phyloP scores from a whole-genome alignment of 1,140 invertebrate genomes.

The Drosophila watanabei region DNA sequence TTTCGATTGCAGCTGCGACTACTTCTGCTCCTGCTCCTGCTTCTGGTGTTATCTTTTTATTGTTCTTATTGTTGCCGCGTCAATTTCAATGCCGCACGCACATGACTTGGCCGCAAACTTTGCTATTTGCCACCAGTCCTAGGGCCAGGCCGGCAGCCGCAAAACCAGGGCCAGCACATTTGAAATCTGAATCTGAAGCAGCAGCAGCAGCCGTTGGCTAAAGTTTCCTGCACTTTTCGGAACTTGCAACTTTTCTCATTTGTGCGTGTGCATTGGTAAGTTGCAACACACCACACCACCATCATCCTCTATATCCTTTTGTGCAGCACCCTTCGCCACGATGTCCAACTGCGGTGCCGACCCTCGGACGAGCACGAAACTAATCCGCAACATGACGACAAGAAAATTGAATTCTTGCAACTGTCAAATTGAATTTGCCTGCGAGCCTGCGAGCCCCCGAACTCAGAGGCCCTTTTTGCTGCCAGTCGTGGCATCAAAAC shows the following conservation, averaged over 20 bases:
- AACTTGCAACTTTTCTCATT: constrained; percentile 81
- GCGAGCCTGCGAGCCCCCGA: neutral
- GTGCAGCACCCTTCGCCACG: constrained; percentile 37
- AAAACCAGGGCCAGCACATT: constrained; percentile 18
- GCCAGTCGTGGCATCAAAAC: constrained; percentile 53
- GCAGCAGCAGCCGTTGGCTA: constrained; percentile 52
- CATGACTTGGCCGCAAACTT: constrained; percentile 77
- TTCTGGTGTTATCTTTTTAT: constrained; percentile 21
- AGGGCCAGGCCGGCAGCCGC: constrained; percentile 13
- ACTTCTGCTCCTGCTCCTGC: neutral
- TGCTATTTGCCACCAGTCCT: constrained; percentile 57
- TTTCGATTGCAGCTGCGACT: constrained; percentile 27
- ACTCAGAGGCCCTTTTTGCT: constrained; percentile 5
- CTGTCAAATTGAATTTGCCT: constrained; percentile 81
- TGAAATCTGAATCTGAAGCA: constrained; percentile 7
- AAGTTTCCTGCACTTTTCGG: constrained; percentile 61
- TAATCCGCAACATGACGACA: constrained; percentile 83
- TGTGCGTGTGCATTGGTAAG: constrained; percentile 77
- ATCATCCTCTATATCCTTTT: constrained; percentile 2
- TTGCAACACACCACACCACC: constrained; percentile 38
- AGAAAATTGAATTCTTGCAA: constrained; percentile 84
- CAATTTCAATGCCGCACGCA: constrained; percentile 74
- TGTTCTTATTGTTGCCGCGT: constrained; percentile 39
- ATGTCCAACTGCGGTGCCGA: constrained; percentile 51
- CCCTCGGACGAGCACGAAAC: constrained; percentile 66